Evolutionary conservation across 1,140 invertebrate species (phyloP).

Genomic region (Hycleus phaleratus): DNA sequence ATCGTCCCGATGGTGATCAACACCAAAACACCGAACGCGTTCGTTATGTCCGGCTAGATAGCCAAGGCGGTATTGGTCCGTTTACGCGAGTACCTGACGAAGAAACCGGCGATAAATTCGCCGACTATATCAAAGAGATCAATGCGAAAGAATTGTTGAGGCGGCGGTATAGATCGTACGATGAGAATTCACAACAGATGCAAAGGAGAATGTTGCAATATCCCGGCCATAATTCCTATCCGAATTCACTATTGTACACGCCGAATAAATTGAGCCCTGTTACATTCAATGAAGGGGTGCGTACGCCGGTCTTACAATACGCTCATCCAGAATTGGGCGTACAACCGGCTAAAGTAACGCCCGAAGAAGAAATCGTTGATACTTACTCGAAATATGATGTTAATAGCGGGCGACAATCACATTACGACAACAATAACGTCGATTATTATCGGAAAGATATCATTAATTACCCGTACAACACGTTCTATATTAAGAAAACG

Average conservation of each 20-base stretch:
- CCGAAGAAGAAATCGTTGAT: conserved; percentile 37
- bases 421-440: conserved; percentile 46
- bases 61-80: conserved; percentile 42
- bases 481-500: conserved; percentile 42
- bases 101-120: conserved; percentile 48
- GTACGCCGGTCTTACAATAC: conserved; percentile 66
- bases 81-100: conserved; percentile 50
- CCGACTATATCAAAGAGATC: conserved; percentile 57
- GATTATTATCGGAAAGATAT: conserved; percentile 43
- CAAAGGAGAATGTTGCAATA: conserved; percentile 62
- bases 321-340: conserved; percentile 70
- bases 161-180: conserved; percentile 42
- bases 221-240: conserved; percentile 52
- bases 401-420: conserved; percentile 29
- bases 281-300: conserved; percentile 56
- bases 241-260: conserved; percentile 54
- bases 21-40: neutral
- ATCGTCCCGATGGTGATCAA: conserved; percentile 33
- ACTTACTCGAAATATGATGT: conserved; percentile 7
- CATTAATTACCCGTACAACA: conserved; percentile 47
- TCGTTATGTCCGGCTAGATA: conserved; percentile 34
- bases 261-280: conserved; percentile 45
- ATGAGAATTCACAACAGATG: conserved; percentile 45
- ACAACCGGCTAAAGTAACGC: conserved; percentile 57
- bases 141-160: conserved; percentile 52